Evolutionary conservation across 2,888 invertebrate genomes (phyloP), one percentile per base, ranked within the genome.

Genomic region (Masnerella sp.): DNA sequence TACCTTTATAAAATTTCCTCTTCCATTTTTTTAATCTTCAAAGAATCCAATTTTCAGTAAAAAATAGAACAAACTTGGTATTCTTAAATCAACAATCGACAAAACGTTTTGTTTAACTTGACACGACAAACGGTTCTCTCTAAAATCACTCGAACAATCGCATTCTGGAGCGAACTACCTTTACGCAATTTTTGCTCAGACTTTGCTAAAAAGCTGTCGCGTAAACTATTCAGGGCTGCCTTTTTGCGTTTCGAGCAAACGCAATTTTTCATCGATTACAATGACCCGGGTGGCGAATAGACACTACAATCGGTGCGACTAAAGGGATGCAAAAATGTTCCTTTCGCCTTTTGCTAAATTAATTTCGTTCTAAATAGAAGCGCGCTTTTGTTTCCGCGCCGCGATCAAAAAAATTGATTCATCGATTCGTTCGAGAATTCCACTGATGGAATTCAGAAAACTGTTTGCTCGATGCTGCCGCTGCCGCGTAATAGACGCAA

Each of bases 211-310:
- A 68, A 59, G 58, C 51, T 38, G 42, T 38, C 68, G 68, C 51
- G 51, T 68, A 58, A 49, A 68, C 68, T 34, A 68, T 67, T 67
- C 58, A 58, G 52, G 68, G 43, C 42, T 49, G 5, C 12, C 20
- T 68, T 68, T 56, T 67, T 58, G 38, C 25, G n/a, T 28, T 4
- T 2, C 47, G 17, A n/a, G 32, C 28, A 25, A 49, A 49, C 49
- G 49, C 56, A 49, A 67, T 49, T 56, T 67, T 65, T 54, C 65
- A 42, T 56, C 32, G 54, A 58, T 67, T 49, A 51, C 58, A 59
- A 67, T 58, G 67, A 68, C 58, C 58, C 5, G 20, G 47, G 42
- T 51, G 49, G 45, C 18, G 14, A 58, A 36, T 14, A n/a, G 12
- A 43, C 43, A 64, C 12, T 7, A 36, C 43, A 20, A 43, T 8